Conservation (phyloP, 2,888 invertebrate genomes). For the Melanostoma scalare region DNA sequence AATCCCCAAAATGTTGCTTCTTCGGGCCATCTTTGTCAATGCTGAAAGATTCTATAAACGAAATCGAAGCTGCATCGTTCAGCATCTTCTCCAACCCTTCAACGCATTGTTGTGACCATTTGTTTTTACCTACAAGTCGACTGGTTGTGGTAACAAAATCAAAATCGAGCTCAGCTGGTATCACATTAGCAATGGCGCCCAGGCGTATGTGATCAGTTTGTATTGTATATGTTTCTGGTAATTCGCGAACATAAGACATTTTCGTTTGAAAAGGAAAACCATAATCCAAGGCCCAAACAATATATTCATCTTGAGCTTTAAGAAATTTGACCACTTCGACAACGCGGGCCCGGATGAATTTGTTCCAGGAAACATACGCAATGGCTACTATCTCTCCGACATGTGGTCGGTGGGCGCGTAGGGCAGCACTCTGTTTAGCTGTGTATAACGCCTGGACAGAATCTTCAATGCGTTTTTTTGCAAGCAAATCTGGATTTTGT, state of each 20-base stretch:
- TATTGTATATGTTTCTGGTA: constrained; percentile 59
- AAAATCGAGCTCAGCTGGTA: constrained; percentile 75
- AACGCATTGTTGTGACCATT: constrained; percentile 74
- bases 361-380: constrained; percentile 75
- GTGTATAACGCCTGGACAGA: constrained; percentile 66
- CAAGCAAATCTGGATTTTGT: constrained; percentile 64
- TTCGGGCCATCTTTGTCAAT: not conserved
- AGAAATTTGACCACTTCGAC: constrained; percentile 69
- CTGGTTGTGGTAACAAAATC: constrained; percentile 74
- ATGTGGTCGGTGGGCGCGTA: constrained; percentile 60
- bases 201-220: constrained; percentile 66
- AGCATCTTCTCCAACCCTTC: constrained; percentile 74
- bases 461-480: constrained; percentile 71
- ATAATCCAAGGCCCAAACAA: constrained; percentile 76
- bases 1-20: constrained; percentile 74
- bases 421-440: constrained; percentile 52
- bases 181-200: constrained; percentile 72
- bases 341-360: constrained; percentile 74
- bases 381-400: constrained; percentile 74
- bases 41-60: constrained; percentile 72
- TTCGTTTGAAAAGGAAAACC: constrained; percentile 76
- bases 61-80: constrained; percentile 74
- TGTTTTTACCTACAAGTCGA: constrained; percentile 62
- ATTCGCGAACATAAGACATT: constrained; percentile 65
- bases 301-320: constrained; percentile 68